Evolutionary conservation across 1,140 invertebrate species (phyloP), one percentile per base, ranked within the genome.

Genomic region (Liolophura sinensis): DNA sequence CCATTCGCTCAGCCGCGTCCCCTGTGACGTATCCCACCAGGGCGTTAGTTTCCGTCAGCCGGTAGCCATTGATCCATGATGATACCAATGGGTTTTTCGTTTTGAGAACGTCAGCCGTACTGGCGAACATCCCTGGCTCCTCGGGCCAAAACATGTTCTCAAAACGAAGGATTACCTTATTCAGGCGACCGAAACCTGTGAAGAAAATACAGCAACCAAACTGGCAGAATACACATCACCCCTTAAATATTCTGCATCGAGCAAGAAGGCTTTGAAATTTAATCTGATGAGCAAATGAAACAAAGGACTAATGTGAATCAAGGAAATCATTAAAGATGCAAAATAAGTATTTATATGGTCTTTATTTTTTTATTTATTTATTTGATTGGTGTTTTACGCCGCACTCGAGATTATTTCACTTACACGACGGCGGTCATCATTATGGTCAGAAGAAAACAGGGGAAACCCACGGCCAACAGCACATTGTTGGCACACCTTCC

Each of bases 151-250:
- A 78, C 14, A 71, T 62, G 51, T 69, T 50, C 48, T 73, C 67
- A 68, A 78, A 78, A 20, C 73, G 67, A 47, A 78, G 62, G 27
- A 78, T 57, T 4, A 78, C 31, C 63, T 72, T 77, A 59, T 76
- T 71, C n/a, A 62, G 66, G 31, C 47, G 51, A n/a, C 65, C 51
- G 24, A 73, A 62, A 31, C 69, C 75, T 77, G 52, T 12, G 47
- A 49, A 60, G 16, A 24, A 0, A 56, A 22, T 58, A n/a, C 24
- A 24, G 22, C 40, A 20, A 1, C 47, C 11, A 31, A 14, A 14
- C n/a, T 14, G 24, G 48, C 20, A 47, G n/a, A 11, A 24, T 16
- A 14, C 5, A 20, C 11, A 62, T 9, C 22, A 7, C 20, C 51
- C 16, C 5, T 18, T 40, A 47, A 48, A 40, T 47, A 46, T 9